Evolutionary conservation across 2,888 invertebrate genomes (phyloP), one percentile per base, ranked within the genome.

Genomic region (Leptothorax acervorum): DNA sequence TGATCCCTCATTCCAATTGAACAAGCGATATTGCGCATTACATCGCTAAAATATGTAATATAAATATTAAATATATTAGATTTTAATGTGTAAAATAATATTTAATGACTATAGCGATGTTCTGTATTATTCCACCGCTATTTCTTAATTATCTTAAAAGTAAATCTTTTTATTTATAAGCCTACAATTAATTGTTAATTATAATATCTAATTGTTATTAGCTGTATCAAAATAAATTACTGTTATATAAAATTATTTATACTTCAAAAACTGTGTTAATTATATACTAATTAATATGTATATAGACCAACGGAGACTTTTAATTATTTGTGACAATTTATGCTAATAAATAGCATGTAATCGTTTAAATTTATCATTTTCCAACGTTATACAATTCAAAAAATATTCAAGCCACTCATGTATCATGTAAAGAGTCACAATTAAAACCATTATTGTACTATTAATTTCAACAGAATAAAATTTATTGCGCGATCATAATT

Each of bases 21-120:
- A 57, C 55, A 11, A 42, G 11, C 6, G 23, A 68, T 28, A 28
- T 48, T 35, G 45, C 28, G 18, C 3, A 57, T 68, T 57, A 45
- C 42, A 70, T 70, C 18, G 31, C 31, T 45, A 70, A 57, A 57
- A n/a, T 79, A 57, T 23, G 23, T 70, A 45, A 70, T 60, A 66
- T n/a, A 6, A 3, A 3, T 45, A 12, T 45, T n/a, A 6, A 3
- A 3, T 45, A 12, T 45, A 45, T 45, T 35, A 23, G 23, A 45
- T 70, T 70, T 35, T 78, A n/a, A 35, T 35, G 2, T 6, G n/a
- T 9, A n/a, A 55, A 0, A 31, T 28, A 57, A 57, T 45, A 23
- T 18, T 28, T 15, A 1, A n/a, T 28, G 2, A 62, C 8, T 23
- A 23, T 23, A 23, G 2, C 23, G 9, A 45, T 31, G 18, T 39